These are phyloP conservation scores for Sibirionetta formosa DNA, from an alignment of 2,797 vertebrate species.

Conservation along the genomic window DNA sequence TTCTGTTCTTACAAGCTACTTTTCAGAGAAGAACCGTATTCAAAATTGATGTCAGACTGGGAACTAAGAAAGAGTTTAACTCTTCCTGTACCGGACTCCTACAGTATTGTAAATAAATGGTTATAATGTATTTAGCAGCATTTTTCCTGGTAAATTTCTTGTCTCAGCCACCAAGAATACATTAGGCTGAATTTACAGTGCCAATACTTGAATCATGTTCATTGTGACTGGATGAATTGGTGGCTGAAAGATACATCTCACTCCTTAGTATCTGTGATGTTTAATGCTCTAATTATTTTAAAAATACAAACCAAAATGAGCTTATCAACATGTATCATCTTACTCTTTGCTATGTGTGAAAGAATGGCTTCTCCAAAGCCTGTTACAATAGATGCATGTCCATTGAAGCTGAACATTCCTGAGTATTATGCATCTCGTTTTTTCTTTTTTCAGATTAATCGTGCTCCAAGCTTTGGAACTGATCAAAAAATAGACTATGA, in stretches of 20 bases:
- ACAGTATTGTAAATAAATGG: neutral
- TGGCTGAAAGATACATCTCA: neutral
- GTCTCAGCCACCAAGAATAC: neutral
- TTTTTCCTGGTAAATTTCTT: neutral
- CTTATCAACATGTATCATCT: neutral
- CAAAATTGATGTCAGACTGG: neutral
- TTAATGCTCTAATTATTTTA: neutral
- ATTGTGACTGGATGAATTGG: neutral
- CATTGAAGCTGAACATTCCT: neutral
- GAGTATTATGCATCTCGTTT: slow-evolving; percentile 42
- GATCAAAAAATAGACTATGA: slow-evolving; percentile 99
- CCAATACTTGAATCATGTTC: neutral
- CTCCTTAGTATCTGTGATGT: neutral
- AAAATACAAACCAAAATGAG: neutral
- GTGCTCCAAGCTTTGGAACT: slow-evolving; percentile 97
- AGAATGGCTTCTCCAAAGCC: neutral
- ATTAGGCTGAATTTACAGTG: neutral
- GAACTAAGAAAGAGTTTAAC: neutral
- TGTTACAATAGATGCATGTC: neutral
- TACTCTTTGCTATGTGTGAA: neutral
- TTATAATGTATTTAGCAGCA: neutral
- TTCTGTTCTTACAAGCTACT: neutral
- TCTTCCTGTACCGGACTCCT: neutral
- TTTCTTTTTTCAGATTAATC: slow-evolving; percentile 91
- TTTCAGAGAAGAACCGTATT: neutral